Base-by-base conservation (phyloP, 1,140 invertebrate species). In the Halyomorpha halys region DNA sequence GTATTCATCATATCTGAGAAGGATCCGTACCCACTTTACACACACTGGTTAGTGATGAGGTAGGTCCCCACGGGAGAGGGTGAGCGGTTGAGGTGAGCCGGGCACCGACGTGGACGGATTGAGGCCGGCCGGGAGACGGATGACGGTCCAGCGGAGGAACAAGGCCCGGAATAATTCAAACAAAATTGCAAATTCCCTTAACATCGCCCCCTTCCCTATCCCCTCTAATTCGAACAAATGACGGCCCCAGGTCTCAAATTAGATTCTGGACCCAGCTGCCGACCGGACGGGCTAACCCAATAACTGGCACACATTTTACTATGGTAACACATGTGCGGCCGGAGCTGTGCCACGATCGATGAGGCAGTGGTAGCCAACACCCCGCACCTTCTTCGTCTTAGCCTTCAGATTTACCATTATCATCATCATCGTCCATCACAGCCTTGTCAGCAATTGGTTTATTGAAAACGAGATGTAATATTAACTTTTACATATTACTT, bases 281-380 rank as follows among this genome's bases (percentile, higher is more conserved):
- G n/a, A 13, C 47, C 62, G 21, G 63, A 51, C 59, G n/a, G 44
- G 51, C 30, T 53, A 21, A 44, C 59, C 67, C 68, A 69, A 69
- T 69, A 69, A 64, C 68, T 69, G 65, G 66, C 68, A 67, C 68
- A 69, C 68, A 69, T 69, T 69, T 69, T 66, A 66, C 66, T 69
- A 67, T 62, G 68, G 68, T 67, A 67, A 65, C 68, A 69, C 62
- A 65, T 69, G 68, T 69, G 67, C 49, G 44, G 51, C 59, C 64
- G 16, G 19, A 47, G 45, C 45, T 49, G n/a, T 49, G n/a, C 47
- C 34, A 39, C 11, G 27, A 39, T 39, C 34, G 34, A 25, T 53
- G 4, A 53, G 49, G 49, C 49, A 13, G 49, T 25, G 23, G 8
- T 19, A 59, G 25, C 27, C 25, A 19, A 34, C 59, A 11, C 27